These are phyloP conservation scores for Melanotaenia maccullochi DNA, from an alignment of 2,797 vertebrate species.

Conservation along the genomic window DNA sequence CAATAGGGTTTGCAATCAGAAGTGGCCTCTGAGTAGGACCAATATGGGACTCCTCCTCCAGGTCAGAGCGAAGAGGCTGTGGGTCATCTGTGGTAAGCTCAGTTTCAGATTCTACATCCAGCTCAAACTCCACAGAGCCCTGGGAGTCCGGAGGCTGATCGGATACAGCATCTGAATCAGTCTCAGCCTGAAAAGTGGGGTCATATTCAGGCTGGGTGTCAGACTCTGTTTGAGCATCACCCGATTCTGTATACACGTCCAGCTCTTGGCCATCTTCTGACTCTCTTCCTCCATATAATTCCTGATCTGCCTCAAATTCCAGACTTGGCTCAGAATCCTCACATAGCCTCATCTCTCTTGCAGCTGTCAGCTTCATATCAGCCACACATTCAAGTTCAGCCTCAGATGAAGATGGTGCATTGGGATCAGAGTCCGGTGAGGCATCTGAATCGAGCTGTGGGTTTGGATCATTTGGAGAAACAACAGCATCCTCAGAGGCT, in stretches of 20 bases:
- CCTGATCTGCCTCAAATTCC: conserved; percentile 69
- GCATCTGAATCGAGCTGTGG: conserved; percentile 52
- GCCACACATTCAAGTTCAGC: conserved; percentile 62
- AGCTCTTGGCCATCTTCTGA: conserved; percentile 66
- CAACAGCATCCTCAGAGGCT: conserved; percentile 51
- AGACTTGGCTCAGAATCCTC: conserved; percentile 71
- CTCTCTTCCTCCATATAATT: conserved; percentile 62
- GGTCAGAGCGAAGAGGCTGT: conserved; percentile 74
- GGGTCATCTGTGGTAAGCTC: conserved; percentile 75
- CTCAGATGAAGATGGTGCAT: conserved; percentile 69
- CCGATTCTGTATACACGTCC: conserved; percentile 66
- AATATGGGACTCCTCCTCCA: conserved; percentile 63
- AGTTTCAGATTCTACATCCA: conserved; percentile 76
- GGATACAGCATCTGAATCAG: conserved; percentile 69
- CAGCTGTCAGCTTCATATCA: conserved; percentile 45
- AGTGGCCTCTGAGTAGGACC: conserved; percentile 54
- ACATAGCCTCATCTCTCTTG: conserved; percentile 25
- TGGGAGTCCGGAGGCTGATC: conserved; percentile 72
- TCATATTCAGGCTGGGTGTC: conserved; percentile 68
- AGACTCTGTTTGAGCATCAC: conserved; percentile 70
- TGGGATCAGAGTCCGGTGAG: conserved; percentile 64
- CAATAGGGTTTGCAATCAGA: conserved; percentile 59
- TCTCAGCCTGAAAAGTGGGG: conserved; percentile 63
- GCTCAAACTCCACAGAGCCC: conserved; percentile 72
- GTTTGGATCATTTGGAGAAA: conserved; percentile 53